Evolutionary conservation across 2,113 vertebrate genomes (phyloP).

Genomic region (Pogona vitticeps): DNA sequence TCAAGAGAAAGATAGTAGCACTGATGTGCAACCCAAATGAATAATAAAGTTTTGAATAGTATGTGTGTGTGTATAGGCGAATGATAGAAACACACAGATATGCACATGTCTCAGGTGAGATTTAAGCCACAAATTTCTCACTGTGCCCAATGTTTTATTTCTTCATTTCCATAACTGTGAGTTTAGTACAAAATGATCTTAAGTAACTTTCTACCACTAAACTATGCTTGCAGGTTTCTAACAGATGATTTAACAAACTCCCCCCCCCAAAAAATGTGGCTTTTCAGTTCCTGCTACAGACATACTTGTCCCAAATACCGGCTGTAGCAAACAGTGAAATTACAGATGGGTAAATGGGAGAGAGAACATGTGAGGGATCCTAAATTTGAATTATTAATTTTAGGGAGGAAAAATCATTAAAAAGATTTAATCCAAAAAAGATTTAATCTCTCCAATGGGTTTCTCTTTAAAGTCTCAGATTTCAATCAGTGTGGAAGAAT

Average conservation of each 20-base stretch:
- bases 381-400: background rate
- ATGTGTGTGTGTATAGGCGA: background rate
- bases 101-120: background rate
- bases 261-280: background rate
- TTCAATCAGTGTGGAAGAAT: constrained; percentile 88
- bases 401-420: background rate
- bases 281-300: background rate
- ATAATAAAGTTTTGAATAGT: background rate
- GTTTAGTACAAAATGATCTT: background rate
- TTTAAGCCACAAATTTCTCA: background rate
- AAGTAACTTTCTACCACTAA: background rate
- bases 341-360: background rate
- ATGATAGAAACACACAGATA: background rate
- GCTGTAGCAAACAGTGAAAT: background rate
- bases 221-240: too few relatives aligned
- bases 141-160: background rate
- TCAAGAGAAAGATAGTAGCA: background rate
- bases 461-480: constrained; percentile 83
- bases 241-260: background rate
- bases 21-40: background rate
- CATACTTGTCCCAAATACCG: background rate
- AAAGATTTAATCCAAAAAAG: constrained; percentile 37
- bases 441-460: constrained; percentile 22
- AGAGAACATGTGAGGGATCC: background rate
- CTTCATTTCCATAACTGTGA: background rate